Evolutionary conservation across 2,888 invertebrate genomes (phyloP).

Genomic region (Trachelus troglodyta): DNA sequence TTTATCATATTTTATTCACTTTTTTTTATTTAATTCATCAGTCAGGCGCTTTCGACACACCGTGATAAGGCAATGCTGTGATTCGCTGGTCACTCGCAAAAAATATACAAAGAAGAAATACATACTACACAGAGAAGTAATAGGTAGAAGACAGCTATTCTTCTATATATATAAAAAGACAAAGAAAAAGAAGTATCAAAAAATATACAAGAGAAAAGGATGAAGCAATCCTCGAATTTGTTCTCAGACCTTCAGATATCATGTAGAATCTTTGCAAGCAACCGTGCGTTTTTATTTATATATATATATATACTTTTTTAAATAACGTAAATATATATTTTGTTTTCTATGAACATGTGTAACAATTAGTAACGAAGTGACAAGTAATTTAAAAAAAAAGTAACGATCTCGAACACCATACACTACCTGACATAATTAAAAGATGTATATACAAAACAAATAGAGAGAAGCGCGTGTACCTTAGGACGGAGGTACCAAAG

Average conservation of each 20-base stretch:
- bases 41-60: slow-evolving; percentile 55
- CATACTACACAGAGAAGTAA: background rate
- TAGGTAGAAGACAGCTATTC: background rate
- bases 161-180: background rate
- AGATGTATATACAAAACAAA: background rate
- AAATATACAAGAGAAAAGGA: background rate
- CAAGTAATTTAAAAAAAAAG: background rate
- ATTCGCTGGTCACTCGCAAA: slow-evolving; percentile 49
- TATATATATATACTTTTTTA: slow-evolving; percentile 24
- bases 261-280: slow-evolving; percentile 39
- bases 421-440: background rate
- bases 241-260: background rate
- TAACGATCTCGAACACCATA: background rate
- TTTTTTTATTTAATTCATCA: slow-evolving; percentile 42
- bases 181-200: background rate
- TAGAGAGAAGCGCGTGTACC: background rate
- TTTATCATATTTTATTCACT: background rate
- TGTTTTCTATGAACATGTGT: slow-evolving; percentile 21
- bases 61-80: slow-evolving; percentile 61
- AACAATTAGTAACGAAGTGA: slow-evolving; percentile 19
- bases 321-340: slow-evolving; percentile 33
- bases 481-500: background rate
- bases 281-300: slow-evolving; percentile 28
- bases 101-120: slow-evolving; percentile 24
- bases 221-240: background rate